Evolutionary conservation across 2,113 vertebrate genomes (phyloP).

Genomic region (Proterorhinus semilunaris): DNA sequence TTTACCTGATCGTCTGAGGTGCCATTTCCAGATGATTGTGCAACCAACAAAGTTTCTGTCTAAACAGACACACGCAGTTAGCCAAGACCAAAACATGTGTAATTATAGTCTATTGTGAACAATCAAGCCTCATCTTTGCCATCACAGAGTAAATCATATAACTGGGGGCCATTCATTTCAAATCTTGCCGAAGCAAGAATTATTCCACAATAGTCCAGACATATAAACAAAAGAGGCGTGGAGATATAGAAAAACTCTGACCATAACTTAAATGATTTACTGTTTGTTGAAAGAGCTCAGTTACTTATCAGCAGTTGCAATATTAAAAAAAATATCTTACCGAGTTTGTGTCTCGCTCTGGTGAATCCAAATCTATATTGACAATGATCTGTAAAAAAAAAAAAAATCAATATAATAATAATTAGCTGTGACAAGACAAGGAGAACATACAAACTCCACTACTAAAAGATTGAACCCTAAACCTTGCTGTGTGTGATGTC

Average conservation of each 20-base stretch:
- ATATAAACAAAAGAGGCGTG: constrained; percentile 34
- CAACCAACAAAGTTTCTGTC: constrained; percentile 55
- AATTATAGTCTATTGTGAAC: constrained; percentile 40
- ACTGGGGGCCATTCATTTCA: constrained; percentile 19
- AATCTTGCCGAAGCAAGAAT: constrained; percentile 7
- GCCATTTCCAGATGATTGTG: constrained; percentile 60
- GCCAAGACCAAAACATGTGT: constrained; percentile 25
- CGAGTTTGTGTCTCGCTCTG: constrained; percentile 44
- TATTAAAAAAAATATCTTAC: constrained; percentile 50
- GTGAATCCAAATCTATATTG: constrained; percentile 31
- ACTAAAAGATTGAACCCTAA: no score
- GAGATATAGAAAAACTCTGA: constrained; percentile 26
- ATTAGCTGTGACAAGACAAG: not conserved
- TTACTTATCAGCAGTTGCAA: not conserved
- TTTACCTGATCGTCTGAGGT: constrained; percentile 57
- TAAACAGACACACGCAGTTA: constrained; percentile 22
- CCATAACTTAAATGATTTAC: constrained; percentile 24
- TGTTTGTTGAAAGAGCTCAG: not conserved
- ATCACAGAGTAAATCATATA: constrained; percentile 38
- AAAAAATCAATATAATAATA: constrained; percentile 16
- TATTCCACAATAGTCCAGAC: constrained; percentile 32
- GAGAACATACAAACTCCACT: no score
- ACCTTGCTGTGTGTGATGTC: no score
- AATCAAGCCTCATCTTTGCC: constrained; percentile 8
- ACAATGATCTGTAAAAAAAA: constrained; percentile 55